Conservation (phyloP, 2,797 vertebrate genomes). For the Xenentodon cancila region DNA sequence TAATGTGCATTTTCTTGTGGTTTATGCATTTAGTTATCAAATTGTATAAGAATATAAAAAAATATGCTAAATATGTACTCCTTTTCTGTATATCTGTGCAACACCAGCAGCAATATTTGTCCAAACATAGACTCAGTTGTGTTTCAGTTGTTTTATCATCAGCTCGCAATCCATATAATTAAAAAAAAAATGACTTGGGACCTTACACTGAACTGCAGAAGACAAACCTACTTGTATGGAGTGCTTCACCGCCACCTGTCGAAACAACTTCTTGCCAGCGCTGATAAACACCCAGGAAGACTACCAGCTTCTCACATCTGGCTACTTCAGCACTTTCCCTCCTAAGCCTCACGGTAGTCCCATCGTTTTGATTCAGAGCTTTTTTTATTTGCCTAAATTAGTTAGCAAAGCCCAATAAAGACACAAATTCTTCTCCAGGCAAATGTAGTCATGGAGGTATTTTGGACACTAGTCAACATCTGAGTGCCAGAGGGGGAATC, state of each 20-base stretch:
- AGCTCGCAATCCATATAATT: too few species aligned
- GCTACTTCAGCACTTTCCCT: slow-evolving; percentile 84
- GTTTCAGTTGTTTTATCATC: too few species aligned
- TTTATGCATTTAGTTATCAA: too few species aligned
- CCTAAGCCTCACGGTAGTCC: slow-evolving; percentile 84
- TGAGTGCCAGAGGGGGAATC: slow-evolving; percentile 85
- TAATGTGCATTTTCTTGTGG: too few species aligned
- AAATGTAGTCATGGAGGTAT: slow-evolving; percentile 91
- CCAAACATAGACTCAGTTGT: too few species aligned
- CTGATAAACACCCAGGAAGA: slow-evolving; percentile 44
- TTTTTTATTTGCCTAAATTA: not conserved
- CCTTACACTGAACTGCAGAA: slow-evolving; percentile 46
- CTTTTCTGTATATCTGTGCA: too few species aligned
- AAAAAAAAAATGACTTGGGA: too few species aligned
- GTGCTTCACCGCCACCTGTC: slow-evolving; percentile 85
- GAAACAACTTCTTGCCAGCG: slow-evolving; percentile 79
- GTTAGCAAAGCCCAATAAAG: not conserved
- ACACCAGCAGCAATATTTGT: too few species aligned
- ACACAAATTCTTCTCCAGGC: slow-evolving; percentile 64
- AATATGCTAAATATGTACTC: too few species aligned
- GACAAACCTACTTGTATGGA: slow-evolving; percentile 83
- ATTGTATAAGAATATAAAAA: too few species aligned
- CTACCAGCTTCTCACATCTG: slow-evolving; percentile 83
- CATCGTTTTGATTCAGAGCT: not conserved
- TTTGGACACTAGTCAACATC: slow-evolving; percentile 83